Percentiles rank a stretch among this genome's conserved stretches.
phyloP scores from a whole-genome alignment of 2,888 invertebrate genomes.

The Sepioteuthis lessoniana region DNA sequence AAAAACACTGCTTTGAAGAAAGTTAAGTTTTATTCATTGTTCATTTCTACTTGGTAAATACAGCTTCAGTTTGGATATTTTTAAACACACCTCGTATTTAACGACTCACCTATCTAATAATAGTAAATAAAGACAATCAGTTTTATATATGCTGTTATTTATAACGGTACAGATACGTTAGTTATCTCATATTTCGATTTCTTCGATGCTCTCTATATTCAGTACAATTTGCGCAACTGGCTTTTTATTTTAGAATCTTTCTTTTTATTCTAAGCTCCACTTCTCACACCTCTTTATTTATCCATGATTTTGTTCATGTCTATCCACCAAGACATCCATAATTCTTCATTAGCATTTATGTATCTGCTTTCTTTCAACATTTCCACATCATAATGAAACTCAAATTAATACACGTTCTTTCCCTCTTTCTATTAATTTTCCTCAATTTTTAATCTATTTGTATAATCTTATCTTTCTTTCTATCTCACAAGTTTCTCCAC shows the following conservation, averaged over 20 bases:
- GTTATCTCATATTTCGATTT: not conserved
- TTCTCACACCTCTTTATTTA: not conserved
- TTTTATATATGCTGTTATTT: no score
- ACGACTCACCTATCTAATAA: no score
- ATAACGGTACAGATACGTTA: no score
- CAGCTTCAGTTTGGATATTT: no score
- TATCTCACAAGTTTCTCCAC: not conserved
- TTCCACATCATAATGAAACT: not conserved
- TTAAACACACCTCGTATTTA: no score
- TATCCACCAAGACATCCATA: not conserved
- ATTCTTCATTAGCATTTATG: not conserved
- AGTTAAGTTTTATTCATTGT: no score
- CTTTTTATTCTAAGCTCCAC: not conserved
- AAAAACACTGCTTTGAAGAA: no score
- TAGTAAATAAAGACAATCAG: no score
- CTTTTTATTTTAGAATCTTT: not conserved
- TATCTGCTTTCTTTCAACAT: not conserved
- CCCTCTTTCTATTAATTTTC: not conserved
- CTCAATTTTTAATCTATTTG: not conserved
- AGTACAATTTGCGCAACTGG: no score
- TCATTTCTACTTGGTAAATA: no score
- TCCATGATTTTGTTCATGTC: not conserved
- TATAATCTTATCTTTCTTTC: not conserved
- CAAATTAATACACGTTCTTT: no score
- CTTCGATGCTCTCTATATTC: not conserved